Evolutionary conservation across 2,113 vertebrate species (phyloP), one percentile per base, ranked within the genome.

Genomic region (Corvus cornix): DNA sequence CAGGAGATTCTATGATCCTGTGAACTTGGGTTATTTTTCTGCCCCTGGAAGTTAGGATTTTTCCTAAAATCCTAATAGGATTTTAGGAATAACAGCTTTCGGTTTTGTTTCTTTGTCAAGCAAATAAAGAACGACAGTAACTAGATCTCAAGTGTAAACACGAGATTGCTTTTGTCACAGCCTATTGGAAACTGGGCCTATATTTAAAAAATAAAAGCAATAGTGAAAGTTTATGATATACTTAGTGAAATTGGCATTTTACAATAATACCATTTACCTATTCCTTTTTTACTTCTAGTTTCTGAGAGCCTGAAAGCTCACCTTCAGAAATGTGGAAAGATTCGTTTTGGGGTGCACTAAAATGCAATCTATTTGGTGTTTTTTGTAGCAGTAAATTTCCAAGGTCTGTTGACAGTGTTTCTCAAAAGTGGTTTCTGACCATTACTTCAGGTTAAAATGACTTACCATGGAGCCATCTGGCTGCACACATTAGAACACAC

Each of bases 401-500:
- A 41, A 75, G 64, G 30, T 33, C 76, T 77, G 39, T 10, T 84
- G 75, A 23, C 64, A 37, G 52, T 6, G 58, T 26, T 89, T 46
- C 89, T 93, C 89, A 59, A 48, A 97, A 85, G 48, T 28, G 30
- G 73, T 56, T 94, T 72, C 69, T 62, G 82, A 83, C 53, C 58
- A 60, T 68, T 76, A 49, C 77, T 94, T 82, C 92, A 91, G 94
- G 93, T 94, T 87, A 84, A 91, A 95, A 67, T 22, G 77, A 89
- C 73, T 84, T 82, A 17, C 74, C 95, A 53, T 3, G 84, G 89
- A 77, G 92, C 97, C 96, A 97, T 93, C 96, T 97, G 95, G 95
- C 67, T 30, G 14, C 46, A 16, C 0, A 35, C 89, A 81, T 68
- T 46, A 91, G 86, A 8, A 27, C 48, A 33, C 87, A 74, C 78